phyloP scores from a whole-genome alignment of 64 coral and sea anemone genomes.

The Montipora capricornis region DNA sequence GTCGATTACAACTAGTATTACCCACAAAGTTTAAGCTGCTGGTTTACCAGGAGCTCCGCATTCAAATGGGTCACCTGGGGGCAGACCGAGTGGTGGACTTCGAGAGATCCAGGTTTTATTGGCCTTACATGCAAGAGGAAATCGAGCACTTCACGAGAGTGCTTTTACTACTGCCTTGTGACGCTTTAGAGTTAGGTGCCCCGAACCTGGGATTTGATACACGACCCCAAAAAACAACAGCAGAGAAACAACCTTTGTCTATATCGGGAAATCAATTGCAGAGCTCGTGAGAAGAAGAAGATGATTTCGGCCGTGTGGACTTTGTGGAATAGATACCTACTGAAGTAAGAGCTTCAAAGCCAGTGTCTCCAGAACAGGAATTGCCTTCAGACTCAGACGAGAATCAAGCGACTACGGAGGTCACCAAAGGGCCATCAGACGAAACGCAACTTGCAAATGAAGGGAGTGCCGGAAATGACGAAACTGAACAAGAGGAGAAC shows the following conservation, averaged over 20 bases:
- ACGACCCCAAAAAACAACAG: not conserved
- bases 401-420: not conserved
- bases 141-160: slow-evolving; percentile 7
- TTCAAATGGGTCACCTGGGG: slow-evolving; percentile 28
- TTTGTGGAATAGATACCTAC: not conserved
- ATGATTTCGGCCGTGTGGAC: not conserved
- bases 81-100: not conserved
- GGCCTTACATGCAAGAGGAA: slow-evolving; percentile 31
- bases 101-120: slow-evolving; percentile 9
- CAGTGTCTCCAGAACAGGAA: not conserved
- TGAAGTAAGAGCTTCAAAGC: not conserved
- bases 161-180: not conserved
- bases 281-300: not conserved
- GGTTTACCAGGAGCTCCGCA: slow-evolving; percentile 36
- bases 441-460: slow-evolving; percentile 3
- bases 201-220: not conserved
- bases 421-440: not conserved
- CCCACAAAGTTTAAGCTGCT: slow-evolving; percentile 12
- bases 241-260: not conserved
- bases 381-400: slow-evolving; percentile 21
- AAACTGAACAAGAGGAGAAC: not conserved
- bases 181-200: not conserved
- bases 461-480: not conserved
- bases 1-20: slow-evolving; percentile 24
- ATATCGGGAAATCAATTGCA: not conserved